A percentile compares a stretch with the other conserved stretches of the same genome.
These are phyloP conservation scores for Gopherus flavomarginatus DNA, from an alignment of 2,113 vertebrate species.

Conservation along the genomic window DNA sequence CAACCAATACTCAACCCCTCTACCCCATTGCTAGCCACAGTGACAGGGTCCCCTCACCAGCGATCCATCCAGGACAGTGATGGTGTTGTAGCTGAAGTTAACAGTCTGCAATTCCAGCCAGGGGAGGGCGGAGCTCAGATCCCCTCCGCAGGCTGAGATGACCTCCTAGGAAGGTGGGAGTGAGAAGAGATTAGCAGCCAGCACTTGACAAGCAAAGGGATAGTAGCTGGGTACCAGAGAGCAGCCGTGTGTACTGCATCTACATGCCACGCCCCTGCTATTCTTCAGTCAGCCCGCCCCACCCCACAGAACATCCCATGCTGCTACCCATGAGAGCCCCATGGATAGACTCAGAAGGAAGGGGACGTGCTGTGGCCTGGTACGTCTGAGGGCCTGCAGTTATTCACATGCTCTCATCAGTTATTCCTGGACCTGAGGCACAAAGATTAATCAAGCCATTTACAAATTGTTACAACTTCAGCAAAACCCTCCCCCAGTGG, in stretches of 20 bases:
- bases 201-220: background rate
- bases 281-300: background rate
- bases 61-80: conserved; percentile 90
- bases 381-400: background rate
- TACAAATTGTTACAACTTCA: background rate
- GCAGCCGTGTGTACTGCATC: background rate
- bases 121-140: conserved; percentile 93
- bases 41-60: conserved; percentile 83
- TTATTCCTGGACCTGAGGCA: background rate
- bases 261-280: background rate
- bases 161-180: conserved; percentile 84
- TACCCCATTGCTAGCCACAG: background rate
- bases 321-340: background rate
- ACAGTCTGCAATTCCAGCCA: conserved; percentile 95
- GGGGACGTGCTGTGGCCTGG: background rate
- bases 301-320: background rate
- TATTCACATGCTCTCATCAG: background rate
- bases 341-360: background rate
- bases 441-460: background rate
- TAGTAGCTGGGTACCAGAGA: conserved; percentile 16
- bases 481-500: background rate
- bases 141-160: conserved; percentile 93
- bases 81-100: conserved; percentile 93
- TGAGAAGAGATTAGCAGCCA: background rate
- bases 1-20: background rate